A percentile compares a stretch with the other conserved stretches of the same genome.
These are phyloP conservation scores for Notolepis coatsorum DNA, from an alignment of 2,797 vertebrate species.

Conservation along the genomic window DNA sequence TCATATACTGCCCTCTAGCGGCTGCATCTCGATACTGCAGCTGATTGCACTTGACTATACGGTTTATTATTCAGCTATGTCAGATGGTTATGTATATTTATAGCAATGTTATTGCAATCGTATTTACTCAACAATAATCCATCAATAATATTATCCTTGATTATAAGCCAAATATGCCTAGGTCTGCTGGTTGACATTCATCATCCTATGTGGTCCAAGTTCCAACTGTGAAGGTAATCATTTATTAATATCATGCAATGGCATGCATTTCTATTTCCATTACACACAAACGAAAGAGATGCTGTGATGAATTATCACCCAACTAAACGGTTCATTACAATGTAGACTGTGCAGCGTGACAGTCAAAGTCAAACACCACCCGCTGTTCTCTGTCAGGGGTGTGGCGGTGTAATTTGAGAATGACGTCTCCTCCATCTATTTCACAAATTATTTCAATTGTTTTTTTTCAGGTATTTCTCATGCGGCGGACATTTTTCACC, in stretches of 20 bases:
- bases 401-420: constrained; percentile 38
- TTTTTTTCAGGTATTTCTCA: constrained; percentile 34
- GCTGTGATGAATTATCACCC: constrained; percentile 23
- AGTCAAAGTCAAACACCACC: constrained; percentile 26
- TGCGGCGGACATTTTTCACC: too few relatives aligned
- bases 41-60: neutral
- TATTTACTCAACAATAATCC: neutral
- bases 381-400: constrained; percentile 26
- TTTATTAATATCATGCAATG: neutral
- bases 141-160: neutral
- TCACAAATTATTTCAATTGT: constrained; percentile 33
- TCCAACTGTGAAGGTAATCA: constrained; percentile 8
- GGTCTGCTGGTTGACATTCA: neutral
- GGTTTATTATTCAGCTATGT: neutral
- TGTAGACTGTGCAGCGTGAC: constrained; percentile 31
- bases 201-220: neutral
- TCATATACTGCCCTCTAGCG: constrained; percentile 67
- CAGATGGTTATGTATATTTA: neutral
- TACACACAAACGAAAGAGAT: constrained; percentile 1
- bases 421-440: constrained; percentile 60
- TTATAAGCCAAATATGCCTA: neutral
- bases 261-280: constrained; percentile 14
- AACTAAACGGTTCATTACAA: constrained; percentile 42
- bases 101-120: neutral
- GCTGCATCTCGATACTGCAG: constrained; percentile 4